A percentile compares a stretch with the other conserved stretches of the same genome.
These are phyloP conservation scores for Triops longicaudatus DNA, from an alignment of 1,140 invertebrate genomes.

Conservation along the genomic window DNA sequence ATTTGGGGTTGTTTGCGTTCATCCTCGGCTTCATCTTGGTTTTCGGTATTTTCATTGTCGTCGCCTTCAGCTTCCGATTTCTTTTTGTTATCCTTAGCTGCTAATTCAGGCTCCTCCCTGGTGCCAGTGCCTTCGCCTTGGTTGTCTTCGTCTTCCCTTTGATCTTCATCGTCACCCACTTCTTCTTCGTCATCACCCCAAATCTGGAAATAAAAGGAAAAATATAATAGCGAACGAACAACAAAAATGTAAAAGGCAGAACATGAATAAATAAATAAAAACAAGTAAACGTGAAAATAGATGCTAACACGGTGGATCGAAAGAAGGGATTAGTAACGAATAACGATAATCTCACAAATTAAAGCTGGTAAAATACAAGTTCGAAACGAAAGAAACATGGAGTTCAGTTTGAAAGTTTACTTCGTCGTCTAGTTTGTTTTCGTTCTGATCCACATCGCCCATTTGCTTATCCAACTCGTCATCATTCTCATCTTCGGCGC, in stretches of 20 bases:
- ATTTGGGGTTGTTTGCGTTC: constrained; percentile 52
- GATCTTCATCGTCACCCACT: constrained; percentile 49
- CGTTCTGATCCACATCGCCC: constrained; percentile 79
- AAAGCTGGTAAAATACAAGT: no score
- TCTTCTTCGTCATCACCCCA: constrained; percentile 73
- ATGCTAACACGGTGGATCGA: no score
- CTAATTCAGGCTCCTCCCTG: constrained; percentile 39
- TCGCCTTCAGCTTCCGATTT: constrained; percentile 31
- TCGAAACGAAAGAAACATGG: constrained; percentile 32
- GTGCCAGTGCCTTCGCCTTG: constrained; percentile 33
- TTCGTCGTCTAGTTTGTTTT: constrained; percentile 60
- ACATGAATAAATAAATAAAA: constrained; percentile 35
- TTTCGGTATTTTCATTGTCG: constrained; percentile 35
- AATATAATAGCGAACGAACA: no score
- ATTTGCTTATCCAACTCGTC: constrained; percentile 85
- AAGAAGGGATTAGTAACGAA: no score
- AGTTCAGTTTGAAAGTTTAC: constrained; percentile 32
- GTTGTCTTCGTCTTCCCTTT: constrained; percentile 42
- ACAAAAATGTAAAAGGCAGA: no score
- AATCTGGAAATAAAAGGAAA: constrained; percentile 46
- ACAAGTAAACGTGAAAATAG: no score
- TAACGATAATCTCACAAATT: no score
- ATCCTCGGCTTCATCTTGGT: constrained; percentile 32
- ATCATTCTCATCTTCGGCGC: constrained; percentile 53
- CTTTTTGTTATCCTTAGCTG: constrained; percentile 38